Evolutionary conservation across 2,797 vertebrate genomes (phyloP).

Genomic region (Antrozous pallidus): DNA sequence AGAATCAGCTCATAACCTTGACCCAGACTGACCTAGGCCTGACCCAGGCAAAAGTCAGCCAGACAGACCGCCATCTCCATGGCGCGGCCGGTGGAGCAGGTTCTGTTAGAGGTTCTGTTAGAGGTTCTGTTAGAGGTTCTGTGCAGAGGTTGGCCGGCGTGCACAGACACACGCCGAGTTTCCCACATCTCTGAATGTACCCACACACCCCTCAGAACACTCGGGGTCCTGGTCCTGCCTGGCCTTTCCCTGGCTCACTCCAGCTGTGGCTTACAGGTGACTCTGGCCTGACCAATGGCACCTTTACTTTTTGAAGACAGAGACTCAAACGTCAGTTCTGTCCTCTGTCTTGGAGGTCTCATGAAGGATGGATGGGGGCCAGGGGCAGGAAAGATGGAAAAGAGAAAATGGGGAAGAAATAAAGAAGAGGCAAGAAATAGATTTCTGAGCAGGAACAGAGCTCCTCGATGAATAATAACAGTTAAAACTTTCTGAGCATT

Average conservation of each 20-base stretch:
- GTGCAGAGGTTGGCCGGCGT: background rate
- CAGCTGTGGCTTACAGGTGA: background rate
- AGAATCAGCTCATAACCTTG: background rate
- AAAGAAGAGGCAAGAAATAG: background rate
- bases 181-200: background rate
- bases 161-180: accelerated
- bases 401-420: background rate
- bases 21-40: background rate
- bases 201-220: background rate
- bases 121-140: no score
- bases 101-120: no score
- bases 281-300: background rate
- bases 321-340: background rate
- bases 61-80: background rate
- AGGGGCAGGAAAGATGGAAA: background rate
- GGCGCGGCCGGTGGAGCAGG: background rate
- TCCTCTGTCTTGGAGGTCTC: background rate
- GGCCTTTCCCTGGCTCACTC: background rate
- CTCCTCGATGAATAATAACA: accelerated
- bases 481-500: background rate
- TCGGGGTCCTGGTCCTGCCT: no score
- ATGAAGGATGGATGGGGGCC: accelerated
- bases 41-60: background rate
- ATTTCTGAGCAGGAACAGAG: background rate
- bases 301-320: background rate